Evolutionary conservation across 2,888 invertebrate genomes (phyloP), one percentile per base, ranked within the genome.

Genomic region (Ellobium chinense): DNA sequence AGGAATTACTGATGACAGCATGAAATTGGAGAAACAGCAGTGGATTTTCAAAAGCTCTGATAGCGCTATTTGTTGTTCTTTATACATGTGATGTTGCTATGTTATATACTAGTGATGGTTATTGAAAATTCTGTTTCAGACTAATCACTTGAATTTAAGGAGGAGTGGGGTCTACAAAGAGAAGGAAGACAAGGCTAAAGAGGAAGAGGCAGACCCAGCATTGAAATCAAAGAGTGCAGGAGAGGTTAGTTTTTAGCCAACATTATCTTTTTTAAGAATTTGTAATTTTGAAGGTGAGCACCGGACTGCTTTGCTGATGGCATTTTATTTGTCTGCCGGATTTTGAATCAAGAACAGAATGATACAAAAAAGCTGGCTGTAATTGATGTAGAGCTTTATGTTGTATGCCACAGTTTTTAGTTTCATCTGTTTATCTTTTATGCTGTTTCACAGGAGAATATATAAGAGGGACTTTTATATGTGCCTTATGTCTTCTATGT

Each of bases 131-230:
- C 39, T 36, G 54, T 76, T 72, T 34, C 69, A 90, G 89, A 88
- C 88, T 7, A 87, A 87, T 80, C 88, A 89, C 37, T 76, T 90
- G 73, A 89, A 89, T 54, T 54, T 82, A 24, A 76, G 66, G 37
- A 75, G 37, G 54, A 82, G 82, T 72, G 79, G 79, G 21, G 29
- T 54, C 14, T 75, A 79, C 66, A 39, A 62, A 62, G 82, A 76
- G 24, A 72, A 69, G 54, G 24, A 56, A 2, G 37, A 73, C 7
- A 37, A 73, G 12, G 76, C 76, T 14, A 72, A 65, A 27, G 60
- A 66, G 34, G 73, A 81, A 63, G 77, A 72, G n/a, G 27, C 3
- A 18, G 34, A 62, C 29, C 54, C 66, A 68, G 39, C 66, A 9
- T 24, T 34, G 24, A 62, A 54, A 65, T 24, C 24, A 4, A 65